Base-by-base conservation (phyloP, 1,140 invertebrate genomes). In the Zaprionus camerounensis region DNA sequence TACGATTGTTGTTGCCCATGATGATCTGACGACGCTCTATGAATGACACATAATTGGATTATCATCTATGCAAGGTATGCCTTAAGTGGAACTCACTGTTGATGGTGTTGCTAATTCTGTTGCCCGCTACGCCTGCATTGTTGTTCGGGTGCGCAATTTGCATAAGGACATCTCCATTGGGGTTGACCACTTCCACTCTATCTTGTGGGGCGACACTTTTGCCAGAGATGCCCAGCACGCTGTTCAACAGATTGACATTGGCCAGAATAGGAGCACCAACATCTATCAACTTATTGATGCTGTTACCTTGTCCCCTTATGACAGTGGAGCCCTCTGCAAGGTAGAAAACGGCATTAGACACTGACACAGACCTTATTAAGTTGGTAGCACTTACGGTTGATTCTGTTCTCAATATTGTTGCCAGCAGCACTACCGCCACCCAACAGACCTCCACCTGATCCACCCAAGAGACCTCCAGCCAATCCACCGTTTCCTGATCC, bases 1-100 rank as follows among this genome's bases (percentile, higher is more conserved):
- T 64, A 3, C 34, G 58, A 24, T 81, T 88, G 5, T 83, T 72
- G 34, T 87, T 13, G 0, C 78, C 84, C 6, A 88, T 12, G n/a
- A 87, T 49, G 7, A 87, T 72, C 49, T 77, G 65, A n/a, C 70
- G 71, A 11, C 71, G 65, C 22, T 56, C 84, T 88, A 38, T 5
- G 63, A 12, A 5, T 6, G 15, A 7, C 5, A 3, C 3, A 28
- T 1, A 24, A n/a, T 55, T 17, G 5, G 15, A 31, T 28, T 11
- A 3, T 3, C 2, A 34, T 9, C 13, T 20, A 7, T 0, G 1
- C 36, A 20, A 15, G 15, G 0, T 20, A n/a, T 20, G n/a, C 0
- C n/a, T 3, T 5, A 12, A n/a, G 15, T 0, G 36, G 0, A 7
- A 46, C 68, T 76, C 38, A 76, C 73, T 2, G 15, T 56, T 53